Conservation (phyloP, 2,888 invertebrate genomes). For the Pandemis cinnamomeana region DNA sequence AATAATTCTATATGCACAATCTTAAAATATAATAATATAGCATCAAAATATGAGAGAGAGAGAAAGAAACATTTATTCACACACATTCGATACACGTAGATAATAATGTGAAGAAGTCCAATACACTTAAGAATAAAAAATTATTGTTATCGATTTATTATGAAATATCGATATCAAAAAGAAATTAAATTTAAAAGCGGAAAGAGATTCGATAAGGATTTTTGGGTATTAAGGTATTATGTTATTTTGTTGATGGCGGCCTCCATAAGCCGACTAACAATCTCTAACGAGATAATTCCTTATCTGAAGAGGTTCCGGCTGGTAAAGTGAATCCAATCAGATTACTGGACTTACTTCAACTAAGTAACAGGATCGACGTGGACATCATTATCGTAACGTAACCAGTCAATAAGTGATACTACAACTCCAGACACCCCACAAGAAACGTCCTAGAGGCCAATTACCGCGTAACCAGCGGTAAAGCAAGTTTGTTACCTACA, state of each 20-base stretch:
- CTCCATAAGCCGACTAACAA: background rate
- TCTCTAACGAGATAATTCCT: background rate
- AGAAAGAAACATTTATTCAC: no score
- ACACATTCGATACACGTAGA: no score
- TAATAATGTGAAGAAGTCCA: no score
- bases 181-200: background rate
- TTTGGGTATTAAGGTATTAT: no score
- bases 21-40: no score
- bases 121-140: no score
- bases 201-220: background rate
- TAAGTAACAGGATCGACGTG: background rate
- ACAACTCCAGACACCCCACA: slow-evolving; percentile 19
- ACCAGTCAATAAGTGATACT: background rate
- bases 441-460: slow-evolving; percentile 31
- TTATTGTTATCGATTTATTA: background rate
- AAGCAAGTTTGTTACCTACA: slow-evolving; percentile 32
- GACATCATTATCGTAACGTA: background rate
- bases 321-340: background rate
- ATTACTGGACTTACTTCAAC: background rate
- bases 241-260: background rate
- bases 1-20: no score
- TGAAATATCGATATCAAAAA: background rate
- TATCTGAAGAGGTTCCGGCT: background rate
- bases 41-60: no score
- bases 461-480: slow-evolving; percentile 21